Evolutionary conservation across 2,888 invertebrate species (phyloP), one percentile per base, ranked within the genome.

Genomic region (Xiphydria camelus): DNA sequence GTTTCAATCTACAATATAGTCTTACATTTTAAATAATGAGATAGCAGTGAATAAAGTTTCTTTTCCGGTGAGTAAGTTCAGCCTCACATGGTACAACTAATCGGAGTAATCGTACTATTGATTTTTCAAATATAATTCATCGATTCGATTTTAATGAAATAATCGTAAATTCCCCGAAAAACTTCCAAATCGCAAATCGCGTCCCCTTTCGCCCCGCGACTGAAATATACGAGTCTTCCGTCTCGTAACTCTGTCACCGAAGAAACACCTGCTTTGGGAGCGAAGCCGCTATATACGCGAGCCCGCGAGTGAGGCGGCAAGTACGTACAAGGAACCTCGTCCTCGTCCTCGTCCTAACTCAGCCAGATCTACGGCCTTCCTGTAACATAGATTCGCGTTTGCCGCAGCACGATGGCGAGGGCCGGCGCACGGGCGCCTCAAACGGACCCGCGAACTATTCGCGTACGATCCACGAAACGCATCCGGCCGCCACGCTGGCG

Each of bases 301-400:
- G n/a, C n/a, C n/a, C n/a, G 21, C 38, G 43, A 47, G 37, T 41
- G 42, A 37, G 26, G 31, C 18, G 37, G 48, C 41, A 45, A 41
- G 41, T 41, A 41, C 45, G 41, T 47, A 37, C 33, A 41, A 45
- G 45, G 46, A 10, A 29, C 29, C 29, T 29, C 51, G 49, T 53
- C 49, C 57, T 57, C 49, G 55, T 57, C 29, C 29, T 29, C 51
- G 49, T 53, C 49, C 57, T 57, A 51, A 57, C 59, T 59, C 53
- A 57, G 45, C 45, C 52, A 57, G 57, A 59, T 55, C 52, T 59
- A 59, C 57, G 59, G 44, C 53, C 52, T 59, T 59, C 59, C 59
- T 59, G 59, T 52, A 52, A 53, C 59, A 59, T 59, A 59, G 59
- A 59, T 56, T 53, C 52, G 51, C 53, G 54, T 57, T 57, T 57